Conservation (phyloP, 2,797 vertebrate genomes). For the Gobio occitaniae region DNA sequence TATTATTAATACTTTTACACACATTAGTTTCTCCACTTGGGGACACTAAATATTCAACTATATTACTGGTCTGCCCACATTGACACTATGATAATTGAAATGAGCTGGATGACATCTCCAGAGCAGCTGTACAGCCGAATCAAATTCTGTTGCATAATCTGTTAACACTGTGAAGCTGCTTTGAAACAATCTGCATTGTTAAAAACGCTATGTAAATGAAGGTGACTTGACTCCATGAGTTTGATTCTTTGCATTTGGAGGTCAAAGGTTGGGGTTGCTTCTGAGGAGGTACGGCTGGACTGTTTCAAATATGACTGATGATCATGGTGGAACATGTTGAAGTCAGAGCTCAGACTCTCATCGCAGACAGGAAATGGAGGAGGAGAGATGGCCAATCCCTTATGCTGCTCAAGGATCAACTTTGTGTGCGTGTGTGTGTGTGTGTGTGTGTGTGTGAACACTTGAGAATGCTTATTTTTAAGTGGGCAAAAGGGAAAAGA, state of each 20-base stretch:
- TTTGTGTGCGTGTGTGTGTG: neutral
- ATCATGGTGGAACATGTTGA: neutral
- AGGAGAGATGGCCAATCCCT: conserved; percentile 20
- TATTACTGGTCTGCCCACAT: too few species aligned
- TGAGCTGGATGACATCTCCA: too few species aligned
- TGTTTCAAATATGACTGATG: conserved; percentile 1
- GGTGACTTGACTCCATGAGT: neutral
- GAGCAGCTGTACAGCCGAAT: too few species aligned
- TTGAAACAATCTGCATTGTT: too few species aligned
- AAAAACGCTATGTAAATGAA: too few species aligned
- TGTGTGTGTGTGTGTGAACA: neutral
- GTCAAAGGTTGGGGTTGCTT: neutral
- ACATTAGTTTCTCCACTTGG: too few species aligned
- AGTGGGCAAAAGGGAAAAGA: neutral
- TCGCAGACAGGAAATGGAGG: conserved; percentile 35
- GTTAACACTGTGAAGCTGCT: too few species aligned
- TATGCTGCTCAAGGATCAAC: neutral
- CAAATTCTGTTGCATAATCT: too few species aligned
- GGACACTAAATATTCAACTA: too few species aligned
- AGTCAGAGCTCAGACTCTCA: conserved; percentile 3
- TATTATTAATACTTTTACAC: neutral
- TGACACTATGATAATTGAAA: too few species aligned
- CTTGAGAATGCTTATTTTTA: conserved; percentile 24
- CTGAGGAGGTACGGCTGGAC: conserved; percentile 12
- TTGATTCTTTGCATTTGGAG: neutral